Base-by-base conservation (phyloP, 1,140 invertebrate genomes). In the Trichoplusia ni region DNA sequence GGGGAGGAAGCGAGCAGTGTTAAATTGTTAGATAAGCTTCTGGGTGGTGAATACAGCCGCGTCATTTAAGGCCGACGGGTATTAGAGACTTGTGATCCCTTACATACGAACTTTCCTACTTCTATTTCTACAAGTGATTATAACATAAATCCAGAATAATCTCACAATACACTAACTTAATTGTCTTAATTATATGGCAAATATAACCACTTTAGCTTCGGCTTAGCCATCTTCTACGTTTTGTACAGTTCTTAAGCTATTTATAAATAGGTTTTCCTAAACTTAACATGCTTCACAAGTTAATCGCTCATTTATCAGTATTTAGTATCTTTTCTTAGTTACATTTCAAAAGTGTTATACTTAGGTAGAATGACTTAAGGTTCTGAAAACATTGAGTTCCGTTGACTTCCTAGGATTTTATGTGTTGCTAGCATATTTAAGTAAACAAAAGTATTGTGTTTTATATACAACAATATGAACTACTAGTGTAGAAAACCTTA, bases 171-270 rank as follows among this genome's bases (percentile, higher is more conserved):
- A 51, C 11, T 49, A 61, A 25, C 14, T 7, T 42, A 5, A 61
- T n/a, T n/a, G n/a, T n/a, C 33, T 29, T 49, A 61, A 51, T 31
- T 40, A 65, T 65, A 79, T 79, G 77, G 77, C 77, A 77, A 68
- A 72, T 33, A 76, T 74, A 74, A 73, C 35, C 51, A 47, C 42
- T 38, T 68, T 53, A 64, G 56, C 63, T 40, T 56, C 31, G 58
- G 62, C 51, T 66, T 69, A 73, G 51, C 71, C 68, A 72, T 47
- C 46, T 61, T 64, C 65, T 77, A 73, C n/a, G 74, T 71, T 78
- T 78, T 78, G 75, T 78, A 81, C 78, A 76, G 61, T 44, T 42
- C 47, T 71, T 71, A 73, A 16, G 62, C 66, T 69, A 72, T 53
- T 73, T 72, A 66, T 75, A 75, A 72, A 75, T 72, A 72, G 33